phyloP scores from a whole-genome alignment of 2,797 vertebrate species.

The Ctenosaura bakeri region DNA sequence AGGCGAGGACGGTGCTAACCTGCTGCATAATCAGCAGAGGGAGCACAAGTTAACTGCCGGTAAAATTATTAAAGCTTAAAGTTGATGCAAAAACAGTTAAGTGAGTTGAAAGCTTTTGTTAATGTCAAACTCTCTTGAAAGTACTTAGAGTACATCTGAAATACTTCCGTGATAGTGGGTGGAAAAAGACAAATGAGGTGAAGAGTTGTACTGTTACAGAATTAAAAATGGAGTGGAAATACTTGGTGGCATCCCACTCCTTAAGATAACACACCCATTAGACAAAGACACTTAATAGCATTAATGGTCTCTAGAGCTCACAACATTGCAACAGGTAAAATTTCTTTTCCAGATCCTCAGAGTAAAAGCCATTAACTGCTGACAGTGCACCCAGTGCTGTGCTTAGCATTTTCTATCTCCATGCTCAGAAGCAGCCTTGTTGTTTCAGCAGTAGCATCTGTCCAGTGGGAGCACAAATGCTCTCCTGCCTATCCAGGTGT shows the following conservation, averaged over 20 bases:
- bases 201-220: neutral
- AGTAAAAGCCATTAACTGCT: neutral
- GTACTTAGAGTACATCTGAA: neutral
- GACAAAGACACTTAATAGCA: neutral
- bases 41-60: constrained; percentile 26
- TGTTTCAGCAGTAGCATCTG: neutral
- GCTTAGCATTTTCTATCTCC: neutral
- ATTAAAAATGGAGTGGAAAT: neutral
- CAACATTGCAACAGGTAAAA: neutral
- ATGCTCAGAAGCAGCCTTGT: neutral
- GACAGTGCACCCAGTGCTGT: neutral
- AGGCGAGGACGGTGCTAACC: neutral
- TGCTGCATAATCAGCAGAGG: constrained; percentile 25
- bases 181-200: constrained; percentile 19
- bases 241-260: neutral
- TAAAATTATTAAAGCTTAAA: neutral
- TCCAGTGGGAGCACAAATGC: neutral
- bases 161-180: neutral
- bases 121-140: constrained; percentile 44
- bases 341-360: neutral
- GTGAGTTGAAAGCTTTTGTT: constrained; percentile 33
- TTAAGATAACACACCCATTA: neutral
- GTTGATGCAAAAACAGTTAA: neutral
- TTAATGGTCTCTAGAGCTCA: neutral
- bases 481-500: neutral